Base-by-base conservation (phyloP, 2,797 vertebrate genomes). In the Scyliorhinus canicula region DNA sequence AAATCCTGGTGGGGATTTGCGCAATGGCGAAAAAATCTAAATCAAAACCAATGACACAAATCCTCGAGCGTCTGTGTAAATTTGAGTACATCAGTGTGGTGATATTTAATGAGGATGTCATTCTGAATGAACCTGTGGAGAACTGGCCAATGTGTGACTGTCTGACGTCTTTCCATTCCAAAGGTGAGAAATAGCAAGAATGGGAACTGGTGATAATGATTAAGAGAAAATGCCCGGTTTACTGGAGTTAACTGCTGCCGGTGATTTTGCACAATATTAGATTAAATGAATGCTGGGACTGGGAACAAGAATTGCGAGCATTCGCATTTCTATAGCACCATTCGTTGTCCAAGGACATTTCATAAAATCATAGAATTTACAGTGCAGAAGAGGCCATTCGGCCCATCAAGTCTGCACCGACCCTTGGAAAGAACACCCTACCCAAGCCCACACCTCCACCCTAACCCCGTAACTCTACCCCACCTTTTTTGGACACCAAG, bases 11-110 rank as follows among this genome's bases (percentile, higher is more conserved):
- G 96, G 99, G 99, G 96, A 99, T 99, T 97, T 99, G 99, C 96
- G 99, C 99, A 96, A 99, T 99, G 99, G 99, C 99, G 97, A 99
- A 99, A 97, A 99, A 99, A 97, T 99, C 99, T 95, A 99, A 99
- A 97, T 99, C 99, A 19, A 99, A 99, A 97, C 99, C 99, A 52
- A 99, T 99, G 99, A 99, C 99, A 67, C 99, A 99, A 97, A 99
- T 99, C 96, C 97, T 99, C 97, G 99, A 99, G 97, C 98, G 99
- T 95, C 98, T 99, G 95, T 99, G 99, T 97, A 98, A 98, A 96
- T 99, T 99, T 79, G 99, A 99, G 96, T 99, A 98, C 96, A 98
- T 99, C 97, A 99, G 98, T 0, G 99, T 99, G 96, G 98, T 99
- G 96, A 99, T 99, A 96, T 99, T 99, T 97, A 98, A 98, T 28